These are phyloP conservation scores for Pseudonaja textilis DNA, from an alignment of 2,113 vertebrate species.

Conservation along the genomic window DNA sequence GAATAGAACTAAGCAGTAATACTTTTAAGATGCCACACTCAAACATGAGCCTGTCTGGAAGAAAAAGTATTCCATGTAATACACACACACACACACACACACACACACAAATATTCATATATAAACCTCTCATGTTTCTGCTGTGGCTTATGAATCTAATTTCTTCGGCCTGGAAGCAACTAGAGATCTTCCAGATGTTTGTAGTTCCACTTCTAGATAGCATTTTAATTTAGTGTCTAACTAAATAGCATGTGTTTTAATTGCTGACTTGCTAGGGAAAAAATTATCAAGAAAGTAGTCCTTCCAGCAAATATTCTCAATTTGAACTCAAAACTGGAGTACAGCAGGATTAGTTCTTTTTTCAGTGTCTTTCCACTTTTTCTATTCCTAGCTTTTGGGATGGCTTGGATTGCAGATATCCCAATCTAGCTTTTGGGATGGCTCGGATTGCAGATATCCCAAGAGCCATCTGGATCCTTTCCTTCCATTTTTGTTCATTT, in stretches of 20 bases:
- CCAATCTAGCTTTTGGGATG: background rate
- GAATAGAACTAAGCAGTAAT: background rate
- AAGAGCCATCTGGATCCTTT: background rate
- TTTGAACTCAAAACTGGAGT: background rate
- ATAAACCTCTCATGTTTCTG: background rate
- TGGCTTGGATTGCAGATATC: background rate
- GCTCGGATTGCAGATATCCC: background rate
- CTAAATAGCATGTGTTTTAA: background rate
- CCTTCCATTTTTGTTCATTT: background rate
- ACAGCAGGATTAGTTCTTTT: background rate
- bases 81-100: background rate
- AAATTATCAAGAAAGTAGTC: background rate
- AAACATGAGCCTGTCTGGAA: background rate
- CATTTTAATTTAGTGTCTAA: background rate
- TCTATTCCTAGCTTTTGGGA: background rate
- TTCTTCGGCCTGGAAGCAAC: background rate
- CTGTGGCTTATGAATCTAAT: background rate
- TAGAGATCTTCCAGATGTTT: background rate
- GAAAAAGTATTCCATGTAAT: background rate
- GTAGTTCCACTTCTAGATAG: background rate
- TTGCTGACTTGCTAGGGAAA: background rate
- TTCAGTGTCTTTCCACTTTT: background rate
- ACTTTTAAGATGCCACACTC: background rate
- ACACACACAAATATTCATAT: background rate
- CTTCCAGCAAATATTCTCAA: background rate